These are phyloP conservation scores for Cheilosia soror DNA, from an alignment of 2,888 invertebrate species.

Conservation along the genomic window DNA sequence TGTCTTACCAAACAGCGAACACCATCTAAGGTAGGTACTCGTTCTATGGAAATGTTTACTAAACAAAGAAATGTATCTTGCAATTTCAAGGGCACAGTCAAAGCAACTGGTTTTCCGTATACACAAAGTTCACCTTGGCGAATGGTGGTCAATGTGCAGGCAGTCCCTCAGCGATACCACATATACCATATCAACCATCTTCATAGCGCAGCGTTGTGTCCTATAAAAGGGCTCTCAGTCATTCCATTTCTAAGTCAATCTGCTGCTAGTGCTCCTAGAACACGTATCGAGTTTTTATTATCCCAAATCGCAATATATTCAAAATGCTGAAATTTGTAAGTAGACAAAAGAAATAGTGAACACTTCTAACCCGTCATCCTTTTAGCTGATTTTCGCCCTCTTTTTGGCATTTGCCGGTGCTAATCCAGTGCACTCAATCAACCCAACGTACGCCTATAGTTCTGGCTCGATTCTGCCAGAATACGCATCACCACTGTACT, in stretches of 20 bases:
- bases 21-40: constrained; percentile 5
- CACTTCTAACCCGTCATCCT: neutral
- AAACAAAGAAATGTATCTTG: constrained; percentile 16
- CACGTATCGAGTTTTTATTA: constrained; percentile 18
- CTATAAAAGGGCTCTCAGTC: constrained; percentile 64
- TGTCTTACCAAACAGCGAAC: constrained; percentile 9
- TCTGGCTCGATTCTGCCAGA: constrained; percentile 51
- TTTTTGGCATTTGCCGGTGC: constrained; percentile 85
- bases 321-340: constrained; percentile 66
- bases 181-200: neutral
- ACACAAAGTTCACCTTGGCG: constrained; percentile 23
- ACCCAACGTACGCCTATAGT: constrained; percentile 52
- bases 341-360: neutral
- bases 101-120: neutral
- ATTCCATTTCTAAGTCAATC: constrained; percentile 53
- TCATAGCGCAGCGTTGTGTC: constrained; percentile 3
- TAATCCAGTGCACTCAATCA: constrained; percentile 82
- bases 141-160: neutral
- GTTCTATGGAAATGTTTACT: neutral
- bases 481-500: constrained; percentile 77
- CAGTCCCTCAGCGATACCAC: neutral
- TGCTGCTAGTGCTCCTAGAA: constrained; percentile 50
- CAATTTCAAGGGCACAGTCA: constrained; percentile 51
- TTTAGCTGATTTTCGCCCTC: constrained; percentile 75
- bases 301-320: neutral